Base-by-base conservation (phyloP, 2,113 vertebrate species). In the Ammodramus savannarum region DNA sequence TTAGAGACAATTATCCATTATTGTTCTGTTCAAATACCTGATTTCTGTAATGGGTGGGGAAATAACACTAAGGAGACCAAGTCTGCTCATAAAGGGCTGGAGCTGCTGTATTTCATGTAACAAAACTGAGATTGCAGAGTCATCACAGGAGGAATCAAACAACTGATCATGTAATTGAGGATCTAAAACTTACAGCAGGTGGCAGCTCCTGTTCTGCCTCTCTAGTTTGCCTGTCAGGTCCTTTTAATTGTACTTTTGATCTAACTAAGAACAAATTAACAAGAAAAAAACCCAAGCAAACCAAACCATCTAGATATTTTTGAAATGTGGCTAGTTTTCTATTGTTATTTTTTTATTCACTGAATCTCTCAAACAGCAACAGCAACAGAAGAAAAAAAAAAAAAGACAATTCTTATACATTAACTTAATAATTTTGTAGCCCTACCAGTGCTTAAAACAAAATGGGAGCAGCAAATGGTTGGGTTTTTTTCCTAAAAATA, bases 401-500 rank as follows among this genome's bases (percentile, higher is more conserved):
- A 61, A 79, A 16, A 14, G 2, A 18, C 7, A 74, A 63, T 32
- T 79, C 6, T 85, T 79, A 4, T 5, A 46, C 34, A 21, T 71
- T 71, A 25, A 8, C 25, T 49, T 26, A 23, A 43, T 61, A 7
- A 49, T 31, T 68, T 61, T 13, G n/a, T 17, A 69, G 44, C 57
- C 7, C 21, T 71, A 36, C 16, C 38, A 68, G 29, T 51, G 26
- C 29, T 48, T 83, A 51, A 79, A 92, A 58, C 18, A 87, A 51
- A 10, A 32, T 16, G 39, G 57, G 20, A 77, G 16, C 11, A 57
- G 13, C 21, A 68, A 46, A 21, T 32, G 6, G 13, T 43, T 63
- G 29, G 5, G 0, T 0, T 0, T 36, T 62, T 76, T 54, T 22
- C 7, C 8, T 61, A 69, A 22, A 18, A 55, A 29, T 51, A 43